These are phyloP conservation scores for Paragorgia papillata DNA, from an alignment of 92 coral and sea anemone genomes.

Conservation along the genomic window DNA sequence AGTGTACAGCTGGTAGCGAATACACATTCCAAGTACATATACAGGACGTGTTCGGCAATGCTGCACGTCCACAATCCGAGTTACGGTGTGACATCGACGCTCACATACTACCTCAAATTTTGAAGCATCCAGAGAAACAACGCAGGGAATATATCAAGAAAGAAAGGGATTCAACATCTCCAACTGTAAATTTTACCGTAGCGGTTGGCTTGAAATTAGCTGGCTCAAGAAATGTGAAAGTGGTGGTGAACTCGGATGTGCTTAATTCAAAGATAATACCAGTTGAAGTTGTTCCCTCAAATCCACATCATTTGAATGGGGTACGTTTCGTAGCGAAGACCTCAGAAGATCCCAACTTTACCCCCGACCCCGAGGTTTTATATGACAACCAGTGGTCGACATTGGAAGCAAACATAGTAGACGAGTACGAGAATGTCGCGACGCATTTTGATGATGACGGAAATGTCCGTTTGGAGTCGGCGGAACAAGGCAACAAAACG, in stretches of 20 bases:
- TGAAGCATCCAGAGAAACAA: no score
- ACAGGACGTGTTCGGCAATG: not conserved
- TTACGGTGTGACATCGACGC: not conserved
- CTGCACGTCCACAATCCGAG: not conserved
- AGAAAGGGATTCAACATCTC: not conserved
- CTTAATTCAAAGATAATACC: not conserved
- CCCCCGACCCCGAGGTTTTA: no score
- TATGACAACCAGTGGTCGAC: no score
- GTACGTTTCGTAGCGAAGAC: not conserved
- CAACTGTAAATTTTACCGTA: not conserved
- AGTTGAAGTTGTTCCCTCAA: slow-evolving; percentile 9
- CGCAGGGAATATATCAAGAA: not conserved
- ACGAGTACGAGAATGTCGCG: slow-evolving; percentile 12
- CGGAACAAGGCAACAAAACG: no score
- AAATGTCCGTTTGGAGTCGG: no score
- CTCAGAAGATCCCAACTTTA: not conserved
- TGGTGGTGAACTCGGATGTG: not conserved
- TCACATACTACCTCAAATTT: not conserved
- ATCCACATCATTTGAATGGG: slow-evolving; percentile 2
- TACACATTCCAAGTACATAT: not conserved
- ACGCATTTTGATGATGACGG: not conserved
- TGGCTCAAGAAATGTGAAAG: not conserved
- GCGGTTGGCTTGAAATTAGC: not conserved
- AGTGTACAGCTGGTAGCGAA: not conserved
- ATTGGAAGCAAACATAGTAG: slow-evolving; percentile 1